Percentiles rank a stretch among this genome's conserved stretches.
Evolutionary conservation across 2,797 vertebrate species (phyloP).

Genomic region (Borostomias antarcticus): DNA sequence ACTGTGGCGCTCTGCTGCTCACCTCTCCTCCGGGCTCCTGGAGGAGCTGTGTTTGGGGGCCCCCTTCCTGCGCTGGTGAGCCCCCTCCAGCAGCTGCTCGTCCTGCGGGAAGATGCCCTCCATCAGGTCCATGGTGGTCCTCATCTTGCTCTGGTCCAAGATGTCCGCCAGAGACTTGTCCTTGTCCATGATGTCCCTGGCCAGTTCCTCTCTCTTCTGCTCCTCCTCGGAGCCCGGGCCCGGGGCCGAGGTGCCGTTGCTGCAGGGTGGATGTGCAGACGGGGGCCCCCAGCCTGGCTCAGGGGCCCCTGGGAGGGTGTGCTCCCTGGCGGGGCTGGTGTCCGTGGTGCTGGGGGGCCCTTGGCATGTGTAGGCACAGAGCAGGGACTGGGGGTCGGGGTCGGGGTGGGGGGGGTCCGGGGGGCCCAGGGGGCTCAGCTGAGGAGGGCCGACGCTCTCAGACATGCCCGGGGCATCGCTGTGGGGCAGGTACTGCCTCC

Average conservation of each 20-base stretch:
- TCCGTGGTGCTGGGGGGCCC: background rate
- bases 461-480: constrained; percentile 54
- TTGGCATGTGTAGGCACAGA: constrained; percentile 79
- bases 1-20: no score
- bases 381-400: constrained; percentile 42
- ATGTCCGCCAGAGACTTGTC: constrained; percentile 86
- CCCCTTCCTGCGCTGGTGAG: constrained; percentile 83
- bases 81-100: constrained; percentile 81
- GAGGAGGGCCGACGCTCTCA: constrained; percentile 60
- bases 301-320: background rate
- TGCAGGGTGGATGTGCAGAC: background rate
- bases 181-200: constrained; percentile 84
- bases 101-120: constrained; percentile 88
- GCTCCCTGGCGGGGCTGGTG: constrained; percentile 10
- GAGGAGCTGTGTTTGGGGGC: constrained; percentile 77
- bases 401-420: constrained; percentile 44
- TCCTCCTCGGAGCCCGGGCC: constrained; percentile 75
- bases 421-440: constrained; percentile 72
- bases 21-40: constrained; percentile 79
- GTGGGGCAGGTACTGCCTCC: constrained; percentile 69
- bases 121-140: constrained; percentile 90
- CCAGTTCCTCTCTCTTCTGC: constrained; percentile 88
- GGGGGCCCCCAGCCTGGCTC: background rate
- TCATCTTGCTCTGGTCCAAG: constrained; percentile 82
- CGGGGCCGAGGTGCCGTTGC: background rate